Conservation (phyloP, 2,113 vertebrate species). For the Cranoglanis bouderius region DNA sequence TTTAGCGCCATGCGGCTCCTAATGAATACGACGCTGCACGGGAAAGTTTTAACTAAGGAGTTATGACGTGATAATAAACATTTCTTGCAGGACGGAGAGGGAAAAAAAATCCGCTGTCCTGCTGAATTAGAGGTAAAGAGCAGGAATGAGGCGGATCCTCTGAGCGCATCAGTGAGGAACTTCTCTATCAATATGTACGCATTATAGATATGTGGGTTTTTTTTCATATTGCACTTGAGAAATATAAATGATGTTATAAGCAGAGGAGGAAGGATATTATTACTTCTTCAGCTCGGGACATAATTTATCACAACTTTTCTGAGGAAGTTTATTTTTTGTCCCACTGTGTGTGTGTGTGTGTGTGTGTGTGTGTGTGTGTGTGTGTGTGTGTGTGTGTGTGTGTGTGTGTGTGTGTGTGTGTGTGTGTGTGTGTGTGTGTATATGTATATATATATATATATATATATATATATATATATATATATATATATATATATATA, state of each 20-base stretch:
- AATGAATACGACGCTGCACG: constrained; percentile 21
- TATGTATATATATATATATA: too few relatives aligned
- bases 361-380: too few relatives aligned
- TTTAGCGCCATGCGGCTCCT: neutral
- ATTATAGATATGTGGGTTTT: neutral
- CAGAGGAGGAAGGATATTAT: constrained; percentile 12
- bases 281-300: constrained; percentile 16
- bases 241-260: constrained; percentile 9
- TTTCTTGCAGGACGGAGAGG: neutral
- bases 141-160: neutral
- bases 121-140: constrained; percentile 23
- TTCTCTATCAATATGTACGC: constrained; percentile 22
- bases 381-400: too few relatives aligned
- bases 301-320: constrained; percentile 29
- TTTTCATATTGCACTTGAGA: constrained; percentile 10
- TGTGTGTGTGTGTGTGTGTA: too few relatives aligned
- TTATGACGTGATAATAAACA: constrained; percentile 35
- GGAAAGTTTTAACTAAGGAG: constrained; percentile 10
- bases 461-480: too few relatives aligned
- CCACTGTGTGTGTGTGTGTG: too few relatives aligned
- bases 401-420: too few relatives aligned
- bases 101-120: neutral
- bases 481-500: too few relatives aligned
- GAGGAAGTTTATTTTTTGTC: neutral
- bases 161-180: neutral